Base-by-base conservation (phyloP, 2,113 vertebrate species). In the Megaceryle maxima region DNA sequence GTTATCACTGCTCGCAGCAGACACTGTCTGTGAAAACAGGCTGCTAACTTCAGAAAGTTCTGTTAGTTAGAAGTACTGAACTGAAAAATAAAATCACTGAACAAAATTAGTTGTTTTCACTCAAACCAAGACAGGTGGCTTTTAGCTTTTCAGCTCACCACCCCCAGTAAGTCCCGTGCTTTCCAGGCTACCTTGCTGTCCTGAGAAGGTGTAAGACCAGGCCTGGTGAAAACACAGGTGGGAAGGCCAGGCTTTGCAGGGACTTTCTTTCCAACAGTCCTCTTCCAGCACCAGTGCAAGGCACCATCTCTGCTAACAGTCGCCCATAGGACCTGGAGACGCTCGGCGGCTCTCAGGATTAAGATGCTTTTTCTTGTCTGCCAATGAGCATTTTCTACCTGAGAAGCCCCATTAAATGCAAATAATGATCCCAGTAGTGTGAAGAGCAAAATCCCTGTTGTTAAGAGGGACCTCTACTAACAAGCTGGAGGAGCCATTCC, bases 341-440 rank as follows among this genome's bases (percentile, higher is more conserved):
- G 31, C 11, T 59, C 0, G 0, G 28, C 73, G 73, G 48, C 73
- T 93, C 73, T 83, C 43, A 72, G 90, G 73, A 84, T 93, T 95
- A 87, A 92, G 80, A 84, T 84, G 86, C 13, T 87, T 82, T 77
- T 96, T 84, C 74, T 74, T 84, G 53, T 76, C 74, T 90, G 70
- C 44, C 53, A 53, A 29, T 1, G 9, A 96, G 72, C 14, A 37
- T 93, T 95, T 96, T 93, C 83, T 62, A 72, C 31, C 41, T 1
- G 0, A 55, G 76, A 86, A 96, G 7, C 22, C 57, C 69, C 78
- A 50, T 95, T 72, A 91, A 41, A 86, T 5, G 7, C 26, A 94
- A 86, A 57, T 78, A 78, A 83, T 67, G 66, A 92, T 89, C 59
- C 70, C 74, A 76, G 2, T 4, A 74, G 85, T 0, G 1, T 70